A percentile compares a stretch with the other conserved stretches of the same genome.
Conservation (phyloP, 53 echinoderm and acorn worm genomes). For the Temnopleurus reevesii region DNA sequence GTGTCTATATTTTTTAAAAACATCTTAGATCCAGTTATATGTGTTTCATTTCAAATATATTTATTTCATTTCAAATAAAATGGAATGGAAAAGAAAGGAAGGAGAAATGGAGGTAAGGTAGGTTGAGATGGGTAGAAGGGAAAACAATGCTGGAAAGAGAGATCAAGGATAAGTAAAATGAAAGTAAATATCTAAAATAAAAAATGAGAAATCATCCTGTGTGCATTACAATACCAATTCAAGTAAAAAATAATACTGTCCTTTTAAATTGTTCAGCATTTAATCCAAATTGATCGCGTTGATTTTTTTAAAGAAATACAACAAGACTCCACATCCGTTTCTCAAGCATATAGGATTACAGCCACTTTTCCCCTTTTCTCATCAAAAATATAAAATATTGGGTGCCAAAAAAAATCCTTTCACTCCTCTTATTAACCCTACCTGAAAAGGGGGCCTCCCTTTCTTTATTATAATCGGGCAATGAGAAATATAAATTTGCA, state of each 20-base stretch:
- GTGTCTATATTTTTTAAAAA: no score
- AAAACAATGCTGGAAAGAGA: neutral
- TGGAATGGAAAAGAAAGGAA: neutral
- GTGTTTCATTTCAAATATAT: no score
- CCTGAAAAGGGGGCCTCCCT: neutral
- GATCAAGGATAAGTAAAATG: neutral
- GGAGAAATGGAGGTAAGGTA: neutral
- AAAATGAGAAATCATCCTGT: no score
- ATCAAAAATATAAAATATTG: neutral
- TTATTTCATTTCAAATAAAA: neutral
- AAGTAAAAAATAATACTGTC: no score
- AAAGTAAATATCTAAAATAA: neutral
- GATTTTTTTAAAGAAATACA: no score
- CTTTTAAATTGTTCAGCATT: no score
- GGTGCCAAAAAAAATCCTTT: neutral
- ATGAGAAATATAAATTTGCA: slow-evolving; percentile 54
- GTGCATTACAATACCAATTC: no score
- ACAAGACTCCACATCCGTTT: neutral
- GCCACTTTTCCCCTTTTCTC: neutral
- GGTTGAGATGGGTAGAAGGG: neutral
- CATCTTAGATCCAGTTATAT: no score
- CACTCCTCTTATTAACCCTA: neutral
- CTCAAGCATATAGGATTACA: neutral
- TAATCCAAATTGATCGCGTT: no score
- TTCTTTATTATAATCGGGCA: neutral